Evolutionary conservation across 64 coral and sea anemone genomes (phyloP).

Genomic region (Montipora cactus): DNA sequence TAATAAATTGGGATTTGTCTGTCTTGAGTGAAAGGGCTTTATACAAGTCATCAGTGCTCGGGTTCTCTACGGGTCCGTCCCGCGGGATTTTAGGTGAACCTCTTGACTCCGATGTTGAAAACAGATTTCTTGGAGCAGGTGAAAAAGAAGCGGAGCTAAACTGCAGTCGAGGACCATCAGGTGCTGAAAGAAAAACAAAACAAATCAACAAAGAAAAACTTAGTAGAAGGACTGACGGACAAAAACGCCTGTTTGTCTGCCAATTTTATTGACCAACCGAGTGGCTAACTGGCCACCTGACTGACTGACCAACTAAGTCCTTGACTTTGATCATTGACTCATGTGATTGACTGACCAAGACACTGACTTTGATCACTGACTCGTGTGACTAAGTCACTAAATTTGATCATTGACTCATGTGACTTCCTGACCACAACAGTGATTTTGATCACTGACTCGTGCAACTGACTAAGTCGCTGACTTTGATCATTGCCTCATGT

Average conservation of each 20-base stretch:
- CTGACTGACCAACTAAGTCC: not conserved
- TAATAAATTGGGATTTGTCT: slow-evolving; percentile 1
- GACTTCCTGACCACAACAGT: no score
- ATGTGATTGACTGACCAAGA: no score
- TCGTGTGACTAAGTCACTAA: no score
- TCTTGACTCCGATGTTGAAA: slow-evolving; percentile 18
- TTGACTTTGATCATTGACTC: no score
- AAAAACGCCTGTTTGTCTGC: not conserved
- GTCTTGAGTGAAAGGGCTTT: slow-evolving; percentile 48
- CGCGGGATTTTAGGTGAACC: slow-evolving; percentile 43
- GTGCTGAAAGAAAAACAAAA: slow-evolving; percentile 30
- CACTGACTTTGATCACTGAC: no score
- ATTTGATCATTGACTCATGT: no score
- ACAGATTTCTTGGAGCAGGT: slow-evolving; percentile 39
- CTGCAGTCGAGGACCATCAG: slow-evolving; percentile 57
- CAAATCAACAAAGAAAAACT: not conserved
- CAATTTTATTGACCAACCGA: not conserved
- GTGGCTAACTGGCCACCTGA: not conserved
- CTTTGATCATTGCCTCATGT: no score
- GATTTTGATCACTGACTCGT: no score
- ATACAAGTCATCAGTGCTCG: slow-evolving; percentile 62
- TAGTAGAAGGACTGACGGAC: no score
- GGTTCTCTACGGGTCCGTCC: slow-evolving; percentile 63
- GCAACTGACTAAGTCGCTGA: no score
- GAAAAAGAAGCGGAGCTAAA: slow-evolving; percentile 60